A percentile compares a stretch with the other conserved stretches of the same genome.
phyloP scores from a whole-genome alignment of 2,113 vertebrate species.

The Cephalopterus ornatus region DNA sequence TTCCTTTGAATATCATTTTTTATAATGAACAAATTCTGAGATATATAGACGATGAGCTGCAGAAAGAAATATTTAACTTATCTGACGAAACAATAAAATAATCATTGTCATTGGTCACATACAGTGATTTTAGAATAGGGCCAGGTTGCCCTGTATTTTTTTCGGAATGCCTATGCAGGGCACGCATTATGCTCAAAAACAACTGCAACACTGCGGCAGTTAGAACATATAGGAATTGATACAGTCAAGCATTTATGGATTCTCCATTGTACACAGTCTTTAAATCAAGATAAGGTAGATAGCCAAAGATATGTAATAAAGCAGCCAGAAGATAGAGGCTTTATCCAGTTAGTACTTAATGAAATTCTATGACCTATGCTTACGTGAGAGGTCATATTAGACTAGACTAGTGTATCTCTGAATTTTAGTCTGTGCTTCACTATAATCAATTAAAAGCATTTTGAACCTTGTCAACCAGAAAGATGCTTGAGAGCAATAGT shows the following conservation, averaged over 20 bases:
- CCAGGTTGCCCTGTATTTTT: neutral
- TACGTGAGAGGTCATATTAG: neutral
- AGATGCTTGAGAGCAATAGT: neutral
- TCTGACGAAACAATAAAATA: neutral
- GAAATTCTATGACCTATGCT: neutral
- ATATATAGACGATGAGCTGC: neutral
- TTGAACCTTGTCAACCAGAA: neutral
- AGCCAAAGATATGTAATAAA: neutral
- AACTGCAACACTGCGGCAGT: neutral
- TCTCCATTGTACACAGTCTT: neutral
- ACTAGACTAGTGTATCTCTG: neutral
- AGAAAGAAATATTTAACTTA: neutral
- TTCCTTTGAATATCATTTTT: neutral
- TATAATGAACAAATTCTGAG: neutral
- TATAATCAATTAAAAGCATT: neutral
- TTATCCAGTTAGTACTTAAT: neutral
- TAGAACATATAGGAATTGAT: neutral
- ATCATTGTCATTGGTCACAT: neutral
- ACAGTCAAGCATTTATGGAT: neutral
- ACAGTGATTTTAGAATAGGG: neutral
- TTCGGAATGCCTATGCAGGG: neutral
- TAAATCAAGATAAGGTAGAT: neutral
- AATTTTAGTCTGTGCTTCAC: neutral
- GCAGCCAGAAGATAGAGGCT: neutral
- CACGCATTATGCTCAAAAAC: neutral